Conservation (phyloP, 2,113 vertebrate genomes). For the Puffinus mauretanicus region DNA sequence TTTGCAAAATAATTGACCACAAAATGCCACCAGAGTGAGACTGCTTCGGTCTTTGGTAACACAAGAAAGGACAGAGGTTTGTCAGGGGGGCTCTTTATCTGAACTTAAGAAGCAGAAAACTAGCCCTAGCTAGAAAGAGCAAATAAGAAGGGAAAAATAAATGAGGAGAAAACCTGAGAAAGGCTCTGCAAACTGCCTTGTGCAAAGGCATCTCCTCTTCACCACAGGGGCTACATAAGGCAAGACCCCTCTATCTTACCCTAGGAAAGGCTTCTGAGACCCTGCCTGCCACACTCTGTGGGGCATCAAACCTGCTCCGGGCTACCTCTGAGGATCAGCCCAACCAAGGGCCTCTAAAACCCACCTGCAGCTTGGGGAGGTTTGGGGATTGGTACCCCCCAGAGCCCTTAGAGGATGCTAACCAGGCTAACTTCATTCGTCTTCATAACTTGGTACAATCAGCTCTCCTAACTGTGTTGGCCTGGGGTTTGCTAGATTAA, state of each 20-base stretch:
- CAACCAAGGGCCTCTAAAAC: background rate
- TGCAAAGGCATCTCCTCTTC: background rate
- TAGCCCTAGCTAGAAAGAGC: background rate
- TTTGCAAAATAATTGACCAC: background rate
- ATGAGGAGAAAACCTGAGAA: background rate
- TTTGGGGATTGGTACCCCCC: background rate
- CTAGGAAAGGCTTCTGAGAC: background rate
- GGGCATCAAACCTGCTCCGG: background rate
- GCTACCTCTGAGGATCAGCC: background rate
- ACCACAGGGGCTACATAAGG: background rate
- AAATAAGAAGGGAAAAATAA: background rate
- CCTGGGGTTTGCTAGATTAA: background rate
- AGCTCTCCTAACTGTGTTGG: background rate
- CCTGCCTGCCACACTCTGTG: background rate
- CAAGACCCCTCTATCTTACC: background rate
- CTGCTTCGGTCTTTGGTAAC: background rate
- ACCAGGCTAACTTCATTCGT: background rate
- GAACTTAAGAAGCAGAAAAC: background rate
- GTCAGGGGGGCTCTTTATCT: background rate
- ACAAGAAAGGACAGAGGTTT: background rate
- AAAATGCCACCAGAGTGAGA: background rate
- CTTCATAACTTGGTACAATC: background rate
- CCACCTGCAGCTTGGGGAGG: background rate
- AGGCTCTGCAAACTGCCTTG: background rate
- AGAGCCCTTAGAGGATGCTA: background rate